These are phyloP conservation scores for Leucopternis melanops DNA, from an alignment of 2,113 vertebrate species.

Conservation along the genomic window DNA sequence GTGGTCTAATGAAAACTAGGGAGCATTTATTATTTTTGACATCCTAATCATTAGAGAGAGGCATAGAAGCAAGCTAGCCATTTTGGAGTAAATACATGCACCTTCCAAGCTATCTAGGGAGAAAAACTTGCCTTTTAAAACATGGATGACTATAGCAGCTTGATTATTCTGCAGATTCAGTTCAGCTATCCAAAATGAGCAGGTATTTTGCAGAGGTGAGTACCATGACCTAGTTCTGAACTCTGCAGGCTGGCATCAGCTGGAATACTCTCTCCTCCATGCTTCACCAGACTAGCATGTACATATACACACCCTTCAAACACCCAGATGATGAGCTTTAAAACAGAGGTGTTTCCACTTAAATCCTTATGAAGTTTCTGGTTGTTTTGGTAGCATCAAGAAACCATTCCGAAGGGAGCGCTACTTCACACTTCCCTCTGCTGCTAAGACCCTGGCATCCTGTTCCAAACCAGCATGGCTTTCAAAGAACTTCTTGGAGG, in stretches of 20 bases:
- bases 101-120: background rate
- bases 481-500: background rate
- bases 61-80: background rate
- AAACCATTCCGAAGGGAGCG: background rate
- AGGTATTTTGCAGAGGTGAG: background rate
- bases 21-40: background rate
- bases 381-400: background rate
- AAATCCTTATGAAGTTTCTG: background rate
- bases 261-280: fast-evolving
- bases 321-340: background rate
- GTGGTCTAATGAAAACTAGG: background rate
- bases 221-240: background rate
- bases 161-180: background rate
- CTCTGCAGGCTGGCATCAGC: background rate
- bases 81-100: background rate
- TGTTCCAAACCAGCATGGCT: background rate
- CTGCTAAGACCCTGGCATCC: background rate
- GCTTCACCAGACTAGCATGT: fast-evolving
- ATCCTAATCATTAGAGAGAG: background rate
- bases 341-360: background rate
- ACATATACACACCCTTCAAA: background rate
- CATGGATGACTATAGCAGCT: background rate
- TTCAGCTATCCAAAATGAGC: background rate
- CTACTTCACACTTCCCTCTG: background rate
- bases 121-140: background rate